phyloP scores from a whole-genome alignment of 1,140 invertebrate genomes.

The Babylonia areolata region DNA sequence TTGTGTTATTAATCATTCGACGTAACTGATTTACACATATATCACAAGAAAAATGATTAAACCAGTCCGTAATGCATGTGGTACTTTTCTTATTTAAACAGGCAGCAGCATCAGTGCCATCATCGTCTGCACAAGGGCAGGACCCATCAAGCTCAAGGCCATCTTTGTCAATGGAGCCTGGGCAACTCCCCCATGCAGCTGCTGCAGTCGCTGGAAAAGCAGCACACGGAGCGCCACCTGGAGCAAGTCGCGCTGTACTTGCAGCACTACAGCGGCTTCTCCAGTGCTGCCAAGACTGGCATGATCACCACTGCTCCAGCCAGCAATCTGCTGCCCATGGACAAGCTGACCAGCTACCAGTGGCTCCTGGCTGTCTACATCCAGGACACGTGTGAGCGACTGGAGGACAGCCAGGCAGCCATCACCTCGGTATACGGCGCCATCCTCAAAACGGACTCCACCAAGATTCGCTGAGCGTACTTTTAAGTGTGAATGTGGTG shows the following conservation, averaged over 20 bases:
- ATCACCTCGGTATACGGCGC: conserved; percentile 57
- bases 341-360: conserved; percentile 30
- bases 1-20: too few species aligned
- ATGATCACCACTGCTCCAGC: neutral
- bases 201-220: neutral
- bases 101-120: too few species aligned
- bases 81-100: too few species aligned
- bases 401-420: conserved; percentile 49
- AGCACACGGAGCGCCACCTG: conserved; percentile 2
- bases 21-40: too few species aligned
- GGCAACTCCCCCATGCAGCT: neutral
- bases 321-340: conserved; percentile 7
- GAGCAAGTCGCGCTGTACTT: neutral
- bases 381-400: conserved; percentile 46
- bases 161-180: neutral
- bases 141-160: too few species aligned
- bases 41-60: too few species aligned
- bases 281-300: neutral
- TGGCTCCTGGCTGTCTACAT: conserved; percentile 54
- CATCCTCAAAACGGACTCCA: conserved; percentile 60
- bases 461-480: conserved; percentile 35
- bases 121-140: too few species aligned
- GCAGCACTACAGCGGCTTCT: neutral
- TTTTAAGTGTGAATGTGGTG: neutral
- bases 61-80: too few species aligned